Base-by-base conservation (phyloP, 2,113 vertebrate genomes). In the Lepus europaeus region DNA sequence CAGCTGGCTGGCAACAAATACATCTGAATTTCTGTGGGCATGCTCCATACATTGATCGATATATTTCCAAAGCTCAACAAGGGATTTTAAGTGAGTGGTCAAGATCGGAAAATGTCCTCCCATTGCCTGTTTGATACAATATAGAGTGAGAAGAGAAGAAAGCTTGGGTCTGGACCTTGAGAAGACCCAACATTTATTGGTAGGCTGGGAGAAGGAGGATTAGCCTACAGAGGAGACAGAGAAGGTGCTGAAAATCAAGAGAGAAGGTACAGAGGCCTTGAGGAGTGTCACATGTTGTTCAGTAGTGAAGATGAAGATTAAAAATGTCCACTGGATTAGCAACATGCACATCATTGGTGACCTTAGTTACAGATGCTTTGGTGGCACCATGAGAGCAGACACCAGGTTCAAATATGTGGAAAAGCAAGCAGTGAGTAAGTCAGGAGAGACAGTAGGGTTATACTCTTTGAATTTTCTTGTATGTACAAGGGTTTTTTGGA, bases 51-150 rank as follows among this genome's bases (percentile, higher is more conserved):
- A 63, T 31, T 2, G 3, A 36, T 25, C 11, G 45, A 51, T 77
- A 77, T 33, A 85, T 80, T 76, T 90, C 25, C 45, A 79, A 84
- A 70, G 29, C 14, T 61, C 25, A 76, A 23, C 9, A 59, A 51
- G 27, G 61, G 23, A 72, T 79, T 93, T 93, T 70, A 80, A 29
- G 13, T 73, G n/a, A 91, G 31, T 2, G 92, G 31, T 14, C 63
- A n/a, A 9, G 25, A 14, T 20, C 3, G 69, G 90, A 64, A 85
- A 90, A 14, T 3, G 6, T 19, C 56, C 56, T 59, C 33, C 10
- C 12, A 5, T 12, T 9, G 14, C 3, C 27, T 9, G 16, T 8
- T 22, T 19, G 20, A 23, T 17, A 56, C 39, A 61, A 1, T 36
- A 1, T 16, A 78, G 56, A 66, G 1, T 56, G 36, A 91, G 31